Evolutionary conservation across 2,113 vertebrate genomes (phyloP).

Genomic region (Poicephalus meyeri): DNA sequence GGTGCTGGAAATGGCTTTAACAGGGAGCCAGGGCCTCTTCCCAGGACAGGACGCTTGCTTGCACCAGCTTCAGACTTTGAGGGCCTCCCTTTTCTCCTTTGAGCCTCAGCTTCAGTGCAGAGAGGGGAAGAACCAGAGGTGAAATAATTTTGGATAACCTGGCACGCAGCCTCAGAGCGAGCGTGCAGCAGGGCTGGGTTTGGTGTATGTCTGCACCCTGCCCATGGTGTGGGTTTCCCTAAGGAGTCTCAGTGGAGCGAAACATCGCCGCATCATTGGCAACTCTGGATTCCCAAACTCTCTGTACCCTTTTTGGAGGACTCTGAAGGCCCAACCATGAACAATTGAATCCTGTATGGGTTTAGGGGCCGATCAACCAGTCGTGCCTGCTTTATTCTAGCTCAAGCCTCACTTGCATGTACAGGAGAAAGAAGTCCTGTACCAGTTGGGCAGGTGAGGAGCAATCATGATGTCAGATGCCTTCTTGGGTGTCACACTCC

Average conservation of each 20-base stretch:
- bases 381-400: neutral
- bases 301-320: neutral
- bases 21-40: neutral
- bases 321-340: neutral
- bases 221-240: neutral
- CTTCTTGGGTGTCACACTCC: neutral
- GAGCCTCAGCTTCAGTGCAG: neutral
- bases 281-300: neutral
- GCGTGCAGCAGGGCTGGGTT: neutral
- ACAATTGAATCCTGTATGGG: accelerated
- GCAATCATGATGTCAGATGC: neutral
- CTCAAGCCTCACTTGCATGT: neutral
- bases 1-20: neutral
- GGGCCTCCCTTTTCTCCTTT: neutral
- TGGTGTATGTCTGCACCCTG: accelerated
- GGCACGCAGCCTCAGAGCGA: neutral
- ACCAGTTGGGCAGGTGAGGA: neutral
- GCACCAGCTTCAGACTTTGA: neutral
- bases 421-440: neutral
- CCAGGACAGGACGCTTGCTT: neutral
- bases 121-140: neutral
- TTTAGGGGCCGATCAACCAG: neutral
- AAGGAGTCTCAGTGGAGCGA: neutral
- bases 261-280: accelerated
- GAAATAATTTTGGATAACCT: neutral